phyloP scores from a whole-genome alignment of 2,113 vertebrate genomes.

The Amblyopsis rosae region DNA sequence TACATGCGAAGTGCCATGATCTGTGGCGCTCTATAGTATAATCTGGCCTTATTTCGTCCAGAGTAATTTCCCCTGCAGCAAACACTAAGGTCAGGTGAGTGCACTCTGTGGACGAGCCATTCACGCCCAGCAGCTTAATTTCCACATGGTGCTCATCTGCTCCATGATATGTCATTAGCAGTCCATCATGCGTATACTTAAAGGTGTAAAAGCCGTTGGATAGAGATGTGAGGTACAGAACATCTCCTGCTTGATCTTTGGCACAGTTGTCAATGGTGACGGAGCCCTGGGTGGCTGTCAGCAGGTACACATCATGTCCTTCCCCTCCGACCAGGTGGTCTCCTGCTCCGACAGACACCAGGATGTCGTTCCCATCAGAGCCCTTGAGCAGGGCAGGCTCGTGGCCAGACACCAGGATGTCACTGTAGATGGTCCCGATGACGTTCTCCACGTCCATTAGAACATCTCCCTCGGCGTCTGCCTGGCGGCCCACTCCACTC shows the following conservation, averaged over 20 bases:
- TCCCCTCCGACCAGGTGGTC: slow-evolving; percentile 58
- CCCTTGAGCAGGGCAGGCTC: slow-evolving; percentile 57
- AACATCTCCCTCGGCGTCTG: slow-evolving; percentile 57
- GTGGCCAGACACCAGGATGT: slow-evolving; percentile 50
- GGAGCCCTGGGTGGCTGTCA: slow-evolving; percentile 26
- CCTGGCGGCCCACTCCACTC: slow-evolving; percentile 38
- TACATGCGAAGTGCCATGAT: too few species aligned
- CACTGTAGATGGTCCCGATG: slow-evolving; percentile 54
- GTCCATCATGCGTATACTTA: too few species aligned
- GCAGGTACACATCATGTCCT: slow-evolving; percentile 53
- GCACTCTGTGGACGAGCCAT: too few species aligned
- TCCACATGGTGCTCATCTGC: too few species aligned
- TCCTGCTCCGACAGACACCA: slow-evolving; percentile 49
- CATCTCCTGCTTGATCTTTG: slow-evolving; percentile 36
- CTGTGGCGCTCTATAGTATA: too few species aligned
- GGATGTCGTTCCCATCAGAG: slow-evolving; percentile 53
- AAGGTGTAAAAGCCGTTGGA: background rate
- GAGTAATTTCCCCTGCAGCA: too few species aligned
- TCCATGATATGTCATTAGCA: too few species aligned
- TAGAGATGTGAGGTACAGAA: slow-evolving; percentile 36
- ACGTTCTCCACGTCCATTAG: slow-evolving; percentile 60
- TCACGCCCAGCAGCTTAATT: too few species aligned
- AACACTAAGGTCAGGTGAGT: too few species aligned
- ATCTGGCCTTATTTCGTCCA: too few species aligned
- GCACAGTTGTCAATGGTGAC: slow-evolving; percentile 59